Conservation (phyloP, 2,888 invertebrate genomes). For the Zootermopsis nevadensis region DNA sequence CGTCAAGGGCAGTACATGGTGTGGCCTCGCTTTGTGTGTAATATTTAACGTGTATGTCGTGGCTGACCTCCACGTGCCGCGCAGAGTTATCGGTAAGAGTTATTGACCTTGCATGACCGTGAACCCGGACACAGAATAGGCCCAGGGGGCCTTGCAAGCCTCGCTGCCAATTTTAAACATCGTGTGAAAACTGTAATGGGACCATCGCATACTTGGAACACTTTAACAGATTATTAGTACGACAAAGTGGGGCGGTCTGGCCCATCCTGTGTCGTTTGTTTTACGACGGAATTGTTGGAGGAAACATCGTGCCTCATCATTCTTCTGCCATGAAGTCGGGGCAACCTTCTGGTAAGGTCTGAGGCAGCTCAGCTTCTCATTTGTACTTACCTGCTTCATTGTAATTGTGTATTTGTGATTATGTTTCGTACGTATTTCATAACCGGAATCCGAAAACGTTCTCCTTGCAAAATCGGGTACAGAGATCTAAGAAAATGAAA, state of each 20-base stretch:
- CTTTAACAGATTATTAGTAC: background rate
- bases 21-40: background rate
- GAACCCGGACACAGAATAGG: background rate
- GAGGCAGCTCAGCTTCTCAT: background rate
- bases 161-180: background rate
- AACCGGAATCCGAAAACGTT: no score
- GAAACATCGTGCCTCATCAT: background rate
- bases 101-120: slow-evolving; percentile 22
- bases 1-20: no score
- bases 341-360: background rate
- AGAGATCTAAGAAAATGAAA: no score
- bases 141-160: no score
- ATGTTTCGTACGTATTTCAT: no score
- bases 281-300: background rate
- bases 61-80: slow-evolving; percentile 18
- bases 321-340: background rate
- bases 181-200: background rate
- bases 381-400: no score
- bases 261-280: background rate
- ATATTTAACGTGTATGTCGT: background rate
- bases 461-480: no score
- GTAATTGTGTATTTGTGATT: no score
- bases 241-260: background rate
- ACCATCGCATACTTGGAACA: background rate
- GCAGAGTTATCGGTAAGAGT: slow-evolving; percentile 1